Evolutionary conservation across 2,113 vertebrate species (phyloP).

Genomic region (Butastur rufipennis): DNA sequence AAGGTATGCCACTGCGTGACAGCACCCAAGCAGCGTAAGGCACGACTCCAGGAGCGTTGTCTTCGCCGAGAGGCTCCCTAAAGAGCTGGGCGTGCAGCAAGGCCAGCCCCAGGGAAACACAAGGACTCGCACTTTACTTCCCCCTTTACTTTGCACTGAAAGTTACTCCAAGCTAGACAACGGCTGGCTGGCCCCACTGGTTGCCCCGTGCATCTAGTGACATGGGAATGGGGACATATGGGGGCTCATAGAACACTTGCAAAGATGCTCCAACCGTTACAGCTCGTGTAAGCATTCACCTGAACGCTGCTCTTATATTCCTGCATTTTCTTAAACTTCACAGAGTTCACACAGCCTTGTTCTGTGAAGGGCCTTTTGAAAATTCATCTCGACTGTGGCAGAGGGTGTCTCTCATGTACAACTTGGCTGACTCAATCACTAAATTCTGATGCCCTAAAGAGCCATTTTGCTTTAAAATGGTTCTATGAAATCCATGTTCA

Average conservation of each 20-base stretch:
- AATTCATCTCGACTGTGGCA: neutral
- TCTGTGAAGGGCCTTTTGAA: neutral
- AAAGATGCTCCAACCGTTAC: neutral
- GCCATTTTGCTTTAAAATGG: neutral
- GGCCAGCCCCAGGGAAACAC: neutral
- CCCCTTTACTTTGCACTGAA: too few species aligned
- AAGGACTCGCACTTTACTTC: neutral
- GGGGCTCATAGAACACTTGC: neutral
- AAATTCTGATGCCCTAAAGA: neutral
- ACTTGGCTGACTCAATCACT: neutral
- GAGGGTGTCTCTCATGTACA: neutral
- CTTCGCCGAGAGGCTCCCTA: neutral
- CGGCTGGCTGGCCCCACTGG: neutral
- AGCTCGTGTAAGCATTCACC: too few species aligned
- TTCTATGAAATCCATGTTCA: neutral
- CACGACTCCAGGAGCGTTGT: rapidly evolving
- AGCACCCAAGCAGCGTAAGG: rapidly evolving
- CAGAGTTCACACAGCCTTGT: neutral
- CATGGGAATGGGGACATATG: neutral
- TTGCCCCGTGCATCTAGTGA: neutral
- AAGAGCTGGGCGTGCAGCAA: neutral
- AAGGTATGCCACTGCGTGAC: rapidly evolving
- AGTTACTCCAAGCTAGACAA: neutral
- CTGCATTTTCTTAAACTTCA: neutral
- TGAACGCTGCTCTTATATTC: neutral